A percentile compares a stretch with the other conserved stretches of the same genome.
Evolutionary conservation across 2,888 invertebrate genomes (phyloP).

Genomic region (Pollenia angustigena): DNA sequence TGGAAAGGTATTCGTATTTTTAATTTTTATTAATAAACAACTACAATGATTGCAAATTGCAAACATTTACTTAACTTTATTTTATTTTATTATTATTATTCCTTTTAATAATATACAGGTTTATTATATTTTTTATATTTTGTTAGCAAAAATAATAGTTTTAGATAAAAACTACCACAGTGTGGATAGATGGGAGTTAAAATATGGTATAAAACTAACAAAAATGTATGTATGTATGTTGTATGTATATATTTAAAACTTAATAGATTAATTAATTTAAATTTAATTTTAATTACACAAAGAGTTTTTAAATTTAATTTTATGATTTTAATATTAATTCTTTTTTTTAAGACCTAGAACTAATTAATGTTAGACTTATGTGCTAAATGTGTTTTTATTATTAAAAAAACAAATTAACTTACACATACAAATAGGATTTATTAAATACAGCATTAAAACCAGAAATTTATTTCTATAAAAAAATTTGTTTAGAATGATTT

Average conservation of each 20-base stretch:
- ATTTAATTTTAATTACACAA: slow-evolving; percentile 68
- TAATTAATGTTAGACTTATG: slow-evolving; percentile 66
- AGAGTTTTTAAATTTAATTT: slow-evolving; percentile 47
- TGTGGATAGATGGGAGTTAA: slow-evolving; percentile 10
- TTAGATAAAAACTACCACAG: slow-evolving; percentile 4
- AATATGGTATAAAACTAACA: slow-evolving; percentile 41
- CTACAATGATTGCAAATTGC: slow-evolving; percentile 57
- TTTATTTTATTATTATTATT: slow-evolving; percentile 28
- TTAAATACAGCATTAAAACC: slow-evolving; percentile 32
- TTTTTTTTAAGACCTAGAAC: slow-evolving; percentile 53
- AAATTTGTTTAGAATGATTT: slow-evolving; percentile 15
- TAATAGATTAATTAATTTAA: slow-evolving; percentile 76
- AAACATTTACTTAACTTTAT: slow-evolving; percentile 40
- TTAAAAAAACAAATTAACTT: slow-evolving; percentile 47
- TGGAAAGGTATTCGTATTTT: slow-evolving; percentile 12
- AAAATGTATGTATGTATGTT: too few species aligned
- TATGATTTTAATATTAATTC: slow-evolving; percentile 54
- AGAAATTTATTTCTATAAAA: slow-evolving; percentile 13
- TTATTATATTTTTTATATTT: slow-evolving; percentile 13
- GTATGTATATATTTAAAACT: slow-evolving; percentile 68
- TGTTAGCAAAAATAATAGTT: slow-evolving; percentile 21
- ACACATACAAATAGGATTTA: not conserved
- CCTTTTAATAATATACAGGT: slow-evolving; percentile 50
- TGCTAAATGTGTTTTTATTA: slow-evolving; percentile 23
- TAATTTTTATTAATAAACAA: slow-evolving; percentile 65